A percentile compares a stretch with the other conserved stretches of the same genome.
Evolutionary conservation across 2,888 invertebrate genomes (phyloP).

Genomic region (Aporophyla lueneburgensis): DNA sequence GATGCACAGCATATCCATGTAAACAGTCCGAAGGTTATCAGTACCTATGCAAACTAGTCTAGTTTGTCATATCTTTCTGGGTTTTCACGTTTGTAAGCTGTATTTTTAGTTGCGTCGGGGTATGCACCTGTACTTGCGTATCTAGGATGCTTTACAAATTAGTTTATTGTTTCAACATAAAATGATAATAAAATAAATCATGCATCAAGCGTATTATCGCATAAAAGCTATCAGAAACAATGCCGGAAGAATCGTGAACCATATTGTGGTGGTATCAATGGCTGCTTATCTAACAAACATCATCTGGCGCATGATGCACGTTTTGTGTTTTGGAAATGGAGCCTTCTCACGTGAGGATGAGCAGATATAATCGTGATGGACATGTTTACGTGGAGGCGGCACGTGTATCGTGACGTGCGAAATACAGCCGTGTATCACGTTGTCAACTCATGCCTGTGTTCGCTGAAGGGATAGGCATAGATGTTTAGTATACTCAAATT

Average conservation of each 20-base stretch:
- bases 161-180: conserved; percentile 12
- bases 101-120: neutral
- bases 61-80: conserved; percentile 4
- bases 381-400: conserved; percentile 11
- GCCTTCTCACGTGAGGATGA: conserved; percentile 14
- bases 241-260: conserved; percentile 34
- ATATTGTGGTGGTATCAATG: conserved; percentile 42
- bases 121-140: neutral
- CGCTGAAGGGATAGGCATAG: neutral
- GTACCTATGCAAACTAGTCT: conserved; percentile 11
- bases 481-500: neutral
- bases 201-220: conserved; percentile 16
- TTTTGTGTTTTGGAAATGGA: conserved; percentile 5
- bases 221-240: conserved; percentile 32
- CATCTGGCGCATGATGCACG: conserved; percentile 17
- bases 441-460: neutral
- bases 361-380: conserved; percentile 15
- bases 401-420: neutral
- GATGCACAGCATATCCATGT: neutral
- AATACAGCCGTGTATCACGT: neutral
- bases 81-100: neutral
- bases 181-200: conserved; percentile 18
- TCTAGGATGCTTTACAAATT: conserved; percentile 15
- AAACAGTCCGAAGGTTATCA: conserved; percentile 3
- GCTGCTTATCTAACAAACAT: conserved; percentile 37